Conservation (phyloP, 1,140 invertebrate species). For the Leptonema lineaticorne region DNA sequence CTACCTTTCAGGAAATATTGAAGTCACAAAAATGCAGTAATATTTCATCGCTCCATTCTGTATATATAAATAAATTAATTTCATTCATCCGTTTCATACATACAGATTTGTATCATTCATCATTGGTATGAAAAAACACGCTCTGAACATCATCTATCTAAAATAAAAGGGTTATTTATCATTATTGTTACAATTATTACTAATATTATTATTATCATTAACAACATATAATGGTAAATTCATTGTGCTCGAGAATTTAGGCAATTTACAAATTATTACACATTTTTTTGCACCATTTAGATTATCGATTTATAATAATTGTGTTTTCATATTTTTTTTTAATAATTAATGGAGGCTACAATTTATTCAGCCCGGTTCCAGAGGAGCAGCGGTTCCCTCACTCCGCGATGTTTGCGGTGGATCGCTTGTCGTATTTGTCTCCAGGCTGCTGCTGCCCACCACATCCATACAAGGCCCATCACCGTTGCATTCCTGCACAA, state of each 20-base stretch:
- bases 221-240: slow-evolving; percentile 43
- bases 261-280: slow-evolving; percentile 43
- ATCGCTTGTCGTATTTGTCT: slow-evolving; percentile 23
- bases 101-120: slow-evolving; percentile 6
- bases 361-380: slow-evolving; percentile 54
- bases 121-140: slow-evolving; percentile 36
- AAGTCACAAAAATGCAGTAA: too few species aligned
- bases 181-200: background rate
- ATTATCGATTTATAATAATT: slow-evolving; percentile 35
- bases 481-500: slow-evolving; percentile 33
- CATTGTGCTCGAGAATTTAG: slow-evolving; percentile 43
- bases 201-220: slow-evolving; percentile 30
- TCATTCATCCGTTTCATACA: slow-evolving; percentile 15
- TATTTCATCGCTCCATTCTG: too few species aligned
- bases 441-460: slow-evolving; percentile 44
- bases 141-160: slow-evolving; percentile 43
- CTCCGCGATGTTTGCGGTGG: slow-evolving; percentile 56
- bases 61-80: too few species aligned
- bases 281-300: slow-evolving; percentile 42
- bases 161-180: slow-evolving; percentile 42
- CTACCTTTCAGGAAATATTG: too few species aligned
- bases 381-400: slow-evolving; percentile 46
- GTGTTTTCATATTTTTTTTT: too few species aligned
- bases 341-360: slow-evolving; percentile 3
- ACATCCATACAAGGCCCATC: slow-evolving; percentile 30